Conservation (phyloP, 2,797 vertebrate genomes). For the Eulemur coronatus region DNA sequence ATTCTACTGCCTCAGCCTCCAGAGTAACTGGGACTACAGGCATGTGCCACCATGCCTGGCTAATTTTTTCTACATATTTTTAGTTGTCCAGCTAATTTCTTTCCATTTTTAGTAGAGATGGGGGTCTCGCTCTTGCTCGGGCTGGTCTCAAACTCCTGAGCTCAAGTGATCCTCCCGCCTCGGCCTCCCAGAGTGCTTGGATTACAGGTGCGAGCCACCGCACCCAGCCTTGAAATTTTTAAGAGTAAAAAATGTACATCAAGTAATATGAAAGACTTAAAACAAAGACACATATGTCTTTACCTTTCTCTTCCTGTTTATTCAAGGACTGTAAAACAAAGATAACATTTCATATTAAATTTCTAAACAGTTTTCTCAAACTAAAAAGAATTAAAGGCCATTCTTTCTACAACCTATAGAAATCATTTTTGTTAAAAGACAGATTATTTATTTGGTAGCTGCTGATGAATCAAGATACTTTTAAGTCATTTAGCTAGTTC, state of each 20-base stretch:
- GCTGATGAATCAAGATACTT: slow-evolving; percentile 17
- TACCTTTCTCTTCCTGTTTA: neutral
- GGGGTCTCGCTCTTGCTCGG: too few species aligned
- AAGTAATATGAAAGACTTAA: slow-evolving; percentile 28
- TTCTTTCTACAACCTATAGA: slow-evolving; percentile 45
- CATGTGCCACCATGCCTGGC: too few species aligned
- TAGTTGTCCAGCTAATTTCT: too few species aligned
- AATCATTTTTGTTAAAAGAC: slow-evolving; percentile 30
- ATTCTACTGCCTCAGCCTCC: too few species aligned
- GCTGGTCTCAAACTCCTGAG: too few species aligned
- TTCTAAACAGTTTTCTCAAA: slow-evolving; percentile 39
- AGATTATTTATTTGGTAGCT: slow-evolving; percentile 36
- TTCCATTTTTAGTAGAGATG: too few species aligned
- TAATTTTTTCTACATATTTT: too few species aligned
- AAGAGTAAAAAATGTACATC: slow-evolving; percentile 9
- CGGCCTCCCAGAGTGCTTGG: too few species aligned
- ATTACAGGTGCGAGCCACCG: too few species aligned
- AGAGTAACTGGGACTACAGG: too few species aligned
- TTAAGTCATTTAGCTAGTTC: slow-evolving; percentile 14
- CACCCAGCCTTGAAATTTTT: neutral
- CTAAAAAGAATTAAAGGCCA: slow-evolving; percentile 44
- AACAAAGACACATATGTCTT: slow-evolving; percentile 6
- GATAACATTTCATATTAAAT: slow-evolving; percentile 26
- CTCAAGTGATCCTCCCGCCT: too few species aligned
- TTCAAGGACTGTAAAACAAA: slow-evolving; percentile 44